These are phyloP conservation scores for Steinernema khuongi DNA, from an alignment of 1,140 invertebrate genomes.

Conservation along the genomic window DNA sequence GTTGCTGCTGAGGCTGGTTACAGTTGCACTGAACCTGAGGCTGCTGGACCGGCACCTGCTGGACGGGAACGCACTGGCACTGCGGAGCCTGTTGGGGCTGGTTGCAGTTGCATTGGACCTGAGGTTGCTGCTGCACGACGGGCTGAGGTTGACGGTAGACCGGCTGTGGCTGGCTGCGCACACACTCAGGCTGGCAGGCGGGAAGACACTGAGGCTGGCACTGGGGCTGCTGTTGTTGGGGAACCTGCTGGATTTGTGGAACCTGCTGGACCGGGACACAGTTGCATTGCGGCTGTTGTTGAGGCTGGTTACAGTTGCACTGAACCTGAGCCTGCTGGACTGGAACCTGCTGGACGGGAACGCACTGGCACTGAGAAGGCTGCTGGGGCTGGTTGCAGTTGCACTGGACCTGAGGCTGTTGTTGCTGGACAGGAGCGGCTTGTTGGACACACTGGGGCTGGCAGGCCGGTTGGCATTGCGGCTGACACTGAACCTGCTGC, in stretches of 20 bases:
- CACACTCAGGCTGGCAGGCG: not conserved
- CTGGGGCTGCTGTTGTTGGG: not conserved
- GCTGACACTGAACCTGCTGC: not conserved
- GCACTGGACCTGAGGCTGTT: not conserved
- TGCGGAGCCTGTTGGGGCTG: not conserved
- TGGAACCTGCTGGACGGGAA: too few relatives aligned
- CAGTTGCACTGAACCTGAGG: too few relatives aligned
- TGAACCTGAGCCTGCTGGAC: not conserved
- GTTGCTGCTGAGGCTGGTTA: not conserved
- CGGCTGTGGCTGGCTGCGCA: not conserved
- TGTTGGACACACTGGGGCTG: too few relatives aligned
- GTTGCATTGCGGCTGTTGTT: not conserved
- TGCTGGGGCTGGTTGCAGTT: not conserved
- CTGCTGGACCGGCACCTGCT: not conserved
- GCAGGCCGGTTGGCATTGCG: not conserved
- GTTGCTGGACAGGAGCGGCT: too few relatives aligned
- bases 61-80: not conserved
- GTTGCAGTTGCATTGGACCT: conserved; percentile 7
- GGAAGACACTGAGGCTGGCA: not conserved
- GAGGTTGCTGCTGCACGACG: not conserved
- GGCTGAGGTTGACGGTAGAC: not conserved
- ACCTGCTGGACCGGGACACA: not conserved
- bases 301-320: too few relatives aligned
- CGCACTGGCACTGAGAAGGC: not conserved
- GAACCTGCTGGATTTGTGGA: not conserved